A percentile compares a stretch with the other conserved stretches of the same genome.
Conservation (phyloP, 2,113 vertebrate species). For the Herpetotheres cachinnans region DNA sequence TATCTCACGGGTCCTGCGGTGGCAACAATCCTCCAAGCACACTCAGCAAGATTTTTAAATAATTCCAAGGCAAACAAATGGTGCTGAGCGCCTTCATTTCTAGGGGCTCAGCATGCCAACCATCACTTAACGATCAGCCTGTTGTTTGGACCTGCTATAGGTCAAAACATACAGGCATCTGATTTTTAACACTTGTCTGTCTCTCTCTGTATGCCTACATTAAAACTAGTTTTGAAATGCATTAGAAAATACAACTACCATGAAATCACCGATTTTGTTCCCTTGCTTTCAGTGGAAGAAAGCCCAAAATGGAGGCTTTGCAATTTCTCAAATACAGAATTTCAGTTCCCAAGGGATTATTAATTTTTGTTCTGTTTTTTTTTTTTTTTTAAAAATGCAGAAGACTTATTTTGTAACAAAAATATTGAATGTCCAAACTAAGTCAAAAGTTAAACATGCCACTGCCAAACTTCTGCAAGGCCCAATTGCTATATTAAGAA, state of each 20-base stretch:
- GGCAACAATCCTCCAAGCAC: neutral
- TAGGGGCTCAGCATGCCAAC: neutral
- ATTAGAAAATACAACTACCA: neutral
- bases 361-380: neutral
- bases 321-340: slow-evolving; percentile 50
- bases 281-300: neutral
- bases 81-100: neutral
- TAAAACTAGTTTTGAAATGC: neutral
- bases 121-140: neutral
- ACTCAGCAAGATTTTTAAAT: neutral
- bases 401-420: slow-evolving; percentile 26
- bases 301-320: slow-evolving; percentile 3
- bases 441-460: slow-evolving; percentile 24
- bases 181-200: neutral
- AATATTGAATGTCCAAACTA: slow-evolving; percentile 19
- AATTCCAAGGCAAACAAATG: neutral
- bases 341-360: slow-evolving; percentile 6
- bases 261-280: neutral
- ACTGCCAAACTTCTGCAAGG: slow-evolving; percentile 13
- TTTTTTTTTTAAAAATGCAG: neutral
- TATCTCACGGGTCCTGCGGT: rapidly evolving
- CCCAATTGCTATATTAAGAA: slow-evolving; percentile 37
- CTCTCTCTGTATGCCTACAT: rapidly evolving
- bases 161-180: neutral
- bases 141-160: rapidly evolving